Conservation (phyloP, 2,797 vertebrate genomes). For the Pangasius krempfi region DNA sequence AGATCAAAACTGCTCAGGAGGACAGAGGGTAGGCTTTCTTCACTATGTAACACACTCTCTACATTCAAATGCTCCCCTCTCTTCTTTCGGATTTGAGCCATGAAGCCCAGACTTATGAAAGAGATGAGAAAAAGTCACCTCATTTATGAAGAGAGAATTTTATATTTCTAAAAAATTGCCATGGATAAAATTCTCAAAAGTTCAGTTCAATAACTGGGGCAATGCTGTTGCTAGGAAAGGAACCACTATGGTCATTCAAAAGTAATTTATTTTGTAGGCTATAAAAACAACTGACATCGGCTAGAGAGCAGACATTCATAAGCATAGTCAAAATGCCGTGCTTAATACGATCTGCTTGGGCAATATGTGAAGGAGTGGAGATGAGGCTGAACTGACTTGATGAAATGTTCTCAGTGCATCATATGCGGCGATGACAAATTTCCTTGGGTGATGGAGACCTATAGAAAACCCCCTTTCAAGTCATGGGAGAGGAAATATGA, state of each 20-base stretch:
- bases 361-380: slow-evolving; percentile 43
- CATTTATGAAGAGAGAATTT: slow-evolving; percentile 61
- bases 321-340: neutral
- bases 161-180: slow-evolving; percentile 22
- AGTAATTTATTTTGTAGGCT: slow-evolving; percentile 56
- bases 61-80: slow-evolving; percentile 48
- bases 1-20: slow-evolving; percentile 75
- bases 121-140: slow-evolving; percentile 72
- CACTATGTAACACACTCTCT: slow-evolving; percentile 68
- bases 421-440: slow-evolving; percentile 67
- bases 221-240: slow-evolving; percentile 27
- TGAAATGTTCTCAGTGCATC: slow-evolving; percentile 42
- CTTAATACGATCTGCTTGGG: slow-evolving; percentile 44
- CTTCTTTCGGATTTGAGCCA: slow-evolving; percentile 48
- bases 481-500: slow-evolving; percentile 65
- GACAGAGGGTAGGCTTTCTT: slow-evolving; percentile 69
- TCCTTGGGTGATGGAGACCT: slow-evolving; percentile 75
- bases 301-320: slow-evolving; percentile 42
- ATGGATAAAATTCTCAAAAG: slow-evolving; percentile 32
- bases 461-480: slow-evolving; percentile 76
- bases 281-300: slow-evolving; percentile 53
- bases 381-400: slow-evolving; percentile 50
- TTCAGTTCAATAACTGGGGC: slow-evolving; percentile 31
- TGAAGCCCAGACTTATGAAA: slow-evolving; percentile 49
- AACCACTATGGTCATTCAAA: slow-evolving; percentile 53